Evolutionary conservation across 2,888 invertebrate species (phyloP), one percentile per base, ranked within the genome.

Genomic region (Sialis fuliginosa): DNA sequence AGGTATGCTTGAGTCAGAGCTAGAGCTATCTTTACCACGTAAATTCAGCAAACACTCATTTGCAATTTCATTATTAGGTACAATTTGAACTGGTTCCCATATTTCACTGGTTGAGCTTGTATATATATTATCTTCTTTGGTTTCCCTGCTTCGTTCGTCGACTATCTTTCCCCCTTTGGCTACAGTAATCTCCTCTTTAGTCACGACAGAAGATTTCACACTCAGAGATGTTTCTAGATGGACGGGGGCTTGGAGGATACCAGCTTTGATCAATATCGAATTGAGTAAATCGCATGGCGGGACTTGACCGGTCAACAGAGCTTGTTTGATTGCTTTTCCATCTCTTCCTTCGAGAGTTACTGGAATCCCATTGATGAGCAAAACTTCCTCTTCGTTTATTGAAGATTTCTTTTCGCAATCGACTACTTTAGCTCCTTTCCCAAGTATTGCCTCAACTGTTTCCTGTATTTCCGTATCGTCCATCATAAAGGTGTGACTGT

Each of bases 331-430:
- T 12, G 78, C 78, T 45, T 72, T 67, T 7, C 80, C 80, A 57
- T 81, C 80, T 49, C 74, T 70, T 9, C 79, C 80, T 55, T 78
- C 78, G 47, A 81, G 62, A 41, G 74, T 72, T 22, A 81, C 77
- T 6, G 77, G 79, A 45, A 77, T 73, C 6, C 81, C 81, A 62
- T 81, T 81, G 55, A 81, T 79, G 55, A 79, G 66, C 40, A 81
- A 63, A 47, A 80, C 74, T 61, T 81, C 81, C 58, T 81, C 81
- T 59, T 81, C 78, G 49, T 75, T 72, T 47, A 80, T 73, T 48
- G 75, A 74, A n/a, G 79, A 79, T 52, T 77, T 77, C 56, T 80
- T 79, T 60, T 81, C 78, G 60, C 80, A 81, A 61, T 81, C 81
- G 49, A 81, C 73, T 51, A 81, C 77, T 65, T 77, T 75, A 32